phyloP scores from a whole-genome alignment of 2,888 invertebrate genomes.

The Thalpophila matura region DNA sequence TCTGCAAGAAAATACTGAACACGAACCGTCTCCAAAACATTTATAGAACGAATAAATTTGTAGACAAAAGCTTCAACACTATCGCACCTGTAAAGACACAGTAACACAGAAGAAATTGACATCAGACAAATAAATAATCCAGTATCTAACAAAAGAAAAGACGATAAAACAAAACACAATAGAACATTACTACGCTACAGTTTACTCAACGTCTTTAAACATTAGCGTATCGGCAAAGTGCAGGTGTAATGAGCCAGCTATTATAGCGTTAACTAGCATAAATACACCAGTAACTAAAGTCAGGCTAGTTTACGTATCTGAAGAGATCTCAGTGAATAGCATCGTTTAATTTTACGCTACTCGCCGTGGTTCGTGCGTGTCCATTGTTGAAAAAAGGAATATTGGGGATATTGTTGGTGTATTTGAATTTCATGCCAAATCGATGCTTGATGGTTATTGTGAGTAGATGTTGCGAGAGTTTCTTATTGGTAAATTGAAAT shows the following conservation, averaged over 20 bases:
- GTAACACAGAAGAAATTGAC: not conserved
- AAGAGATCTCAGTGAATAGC: constrained; percentile 76
- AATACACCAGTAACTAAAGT: constrained; percentile 69
- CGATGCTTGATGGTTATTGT: not conserved
- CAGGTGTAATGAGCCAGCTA: constrained; percentile 58
- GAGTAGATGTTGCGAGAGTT: not conserved
- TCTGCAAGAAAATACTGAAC: too few relatives aligned
- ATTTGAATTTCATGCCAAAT: not conserved
- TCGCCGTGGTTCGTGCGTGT: constrained; percentile 61
- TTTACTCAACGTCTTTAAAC: constrained; percentile 27
- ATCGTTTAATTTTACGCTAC: constrained; percentile 85
- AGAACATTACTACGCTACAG: constrained; percentile 22
- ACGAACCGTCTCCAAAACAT: too few relatives aligned
- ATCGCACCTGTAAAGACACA: not conserved
- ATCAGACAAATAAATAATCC: constrained; percentile 6
- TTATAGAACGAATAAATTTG: too few relatives aligned
- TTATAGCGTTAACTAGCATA: constrained; percentile 70
- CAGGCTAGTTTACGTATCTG: constrained; percentile 73
- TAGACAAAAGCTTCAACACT: not conserved
- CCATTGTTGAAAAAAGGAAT: constrained; percentile 58
- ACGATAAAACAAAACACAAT: constrained; percentile 29
- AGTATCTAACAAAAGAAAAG: not conserved
- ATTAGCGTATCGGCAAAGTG: constrained; percentile 39
- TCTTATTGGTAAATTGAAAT: too few relatives aligned
- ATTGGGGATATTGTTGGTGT: not conserved